Base-by-base conservation (phyloP, 2,113 vertebrate genomes). In the Lota lota region DNA sequence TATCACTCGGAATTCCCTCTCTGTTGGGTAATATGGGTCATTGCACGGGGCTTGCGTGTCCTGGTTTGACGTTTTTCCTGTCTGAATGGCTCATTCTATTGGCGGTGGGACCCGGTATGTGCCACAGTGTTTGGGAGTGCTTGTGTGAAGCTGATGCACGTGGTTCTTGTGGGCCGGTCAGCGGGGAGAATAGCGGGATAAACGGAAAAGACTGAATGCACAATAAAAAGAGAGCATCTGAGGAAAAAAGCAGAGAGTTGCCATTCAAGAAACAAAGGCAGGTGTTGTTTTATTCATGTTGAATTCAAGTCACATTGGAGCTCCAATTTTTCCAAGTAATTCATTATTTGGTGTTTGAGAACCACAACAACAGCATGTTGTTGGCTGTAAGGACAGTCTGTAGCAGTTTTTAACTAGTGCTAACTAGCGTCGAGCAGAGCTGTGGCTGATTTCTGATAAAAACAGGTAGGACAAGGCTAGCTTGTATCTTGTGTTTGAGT, bases 1-100 rank as follows among this genome's bases (percentile, higher is more conserved):
- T 60, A 58, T 69, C 68, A 70, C 73, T 74, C 70, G 56, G 63
- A 78, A 80, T 74, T 63, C 16, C 59, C n/a, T 66, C 28, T 33
- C 28, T 33, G 28, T 33, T 6, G 28, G 28, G 65, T 79, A 85
- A 87, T 85, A 69, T 86, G 79, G 83, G 76, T 85, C 74, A 82
- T 16, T 63, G 54, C 68, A 6, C 12, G 53, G 64, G 58, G 62
- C 57, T n/a, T 17, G 18, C n/a, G 20, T 50, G 63, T 19, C 40
- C 12, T 12, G 63, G 63, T 4, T 17, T 50, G 33, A 12, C 14
- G 63, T 20, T 10, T 14, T 33, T 47, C 63, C 63, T 50, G 63
- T 21, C n/a, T 12, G 36, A 63, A 65, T 72, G 57, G 54, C 63
- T 80, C 28, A 63, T 67, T 60, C 22, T 2, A 19, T 68, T 70